Evolutionary conservation across 2,888 invertebrate genomes (phyloP), one percentile per base, ranked within the genome.

Genomic region (Rutpela maculata): DNA sequence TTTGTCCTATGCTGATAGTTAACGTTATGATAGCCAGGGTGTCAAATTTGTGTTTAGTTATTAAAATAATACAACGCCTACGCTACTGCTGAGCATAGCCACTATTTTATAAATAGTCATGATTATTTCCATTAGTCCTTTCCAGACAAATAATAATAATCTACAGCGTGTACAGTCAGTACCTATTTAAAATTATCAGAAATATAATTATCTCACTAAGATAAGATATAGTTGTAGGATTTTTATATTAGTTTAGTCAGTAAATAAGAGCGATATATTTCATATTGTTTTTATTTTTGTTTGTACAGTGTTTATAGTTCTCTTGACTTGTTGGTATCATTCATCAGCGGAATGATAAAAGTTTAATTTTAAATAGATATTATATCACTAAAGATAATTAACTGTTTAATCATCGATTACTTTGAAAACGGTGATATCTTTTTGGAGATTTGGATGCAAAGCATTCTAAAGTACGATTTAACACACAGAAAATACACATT

Each of bases 241-340:
- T 85, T 83, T 84, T 84, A 83, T 84, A 77, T 75, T 80, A 80
- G 80, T 82, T 80, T 80, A 80, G 81, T 82, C 81, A 82, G 83
- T 83, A 84, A 83, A 83, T 84, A 83, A 82, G 81, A 80, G 79
- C 57, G 75, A 81, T 79, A 81, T 78, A 73, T 73, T 75, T 78
- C 59, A 78, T 78, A 78, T 73, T 78, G 75, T 73, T 72, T 72
- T 75, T 78, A 78, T 74, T 77, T 75, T 60, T 73, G 72, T 75
- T 72, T 67, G 63, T 70, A 67, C 68, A 56, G 69, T 59, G 75
- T 83, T 83, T 82, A 83, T 83, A 78, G 80, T 83, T 82, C 81
- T 83, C 81, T 81, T 81, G 83, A 82, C 83, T 83, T 72, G 79
- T 69, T 73, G 75, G 65, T 78, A 75, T 73, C 69, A 72, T 60